Evolutionary conservation across 2,888 invertebrate species (phyloP).

Genomic region (Hydropsyche betteni): DNA sequence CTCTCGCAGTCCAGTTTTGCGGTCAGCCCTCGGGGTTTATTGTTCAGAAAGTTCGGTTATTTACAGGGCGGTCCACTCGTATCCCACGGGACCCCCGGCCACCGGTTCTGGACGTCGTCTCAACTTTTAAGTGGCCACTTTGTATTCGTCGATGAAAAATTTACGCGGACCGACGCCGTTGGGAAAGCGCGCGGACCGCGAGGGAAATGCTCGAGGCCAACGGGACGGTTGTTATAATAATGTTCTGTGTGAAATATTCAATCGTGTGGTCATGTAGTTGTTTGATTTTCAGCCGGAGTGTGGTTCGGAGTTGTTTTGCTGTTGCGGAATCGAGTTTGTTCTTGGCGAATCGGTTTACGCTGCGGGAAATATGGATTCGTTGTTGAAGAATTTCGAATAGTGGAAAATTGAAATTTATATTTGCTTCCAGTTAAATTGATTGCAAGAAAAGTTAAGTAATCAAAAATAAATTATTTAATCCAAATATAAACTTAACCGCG

Average conservation of each 20-base stretch:
- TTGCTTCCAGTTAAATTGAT: too few relatives aligned
- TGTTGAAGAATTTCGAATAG: too few relatives aligned
- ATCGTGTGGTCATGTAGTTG: not conserved
- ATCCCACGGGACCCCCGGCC: constrained; percentile 5
- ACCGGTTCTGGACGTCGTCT: constrained; percentile 17
- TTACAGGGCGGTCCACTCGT: constrained; percentile 18
- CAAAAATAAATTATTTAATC: too few relatives aligned
- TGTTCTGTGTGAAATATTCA: not conserved
- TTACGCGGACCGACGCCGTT: constrained; percentile 20
- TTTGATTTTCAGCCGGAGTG: too few relatives aligned
- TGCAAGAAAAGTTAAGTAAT: too few relatives aligned
- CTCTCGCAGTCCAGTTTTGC: constrained; percentile 7
- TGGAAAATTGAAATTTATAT: too few relatives aligned
- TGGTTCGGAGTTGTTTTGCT: too few relatives aligned
- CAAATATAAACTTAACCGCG: not conserved
- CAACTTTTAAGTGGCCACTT: constrained; percentile 50
- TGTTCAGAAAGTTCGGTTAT: constrained; percentile 36
- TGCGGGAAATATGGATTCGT: too few relatives aligned
- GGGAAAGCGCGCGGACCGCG: not conserved
- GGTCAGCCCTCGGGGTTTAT: constrained; percentile 32
- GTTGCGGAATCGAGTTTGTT: too few relatives aligned
- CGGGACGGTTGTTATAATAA: not conserved
- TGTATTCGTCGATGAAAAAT: constrained; percentile 42
- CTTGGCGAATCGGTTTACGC: too few relatives aligned
- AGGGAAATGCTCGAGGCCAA: not conserved